phyloP scores from a whole-genome alignment of 2,113 vertebrate genomes.

The Pachypanchax playfairii region DNA sequence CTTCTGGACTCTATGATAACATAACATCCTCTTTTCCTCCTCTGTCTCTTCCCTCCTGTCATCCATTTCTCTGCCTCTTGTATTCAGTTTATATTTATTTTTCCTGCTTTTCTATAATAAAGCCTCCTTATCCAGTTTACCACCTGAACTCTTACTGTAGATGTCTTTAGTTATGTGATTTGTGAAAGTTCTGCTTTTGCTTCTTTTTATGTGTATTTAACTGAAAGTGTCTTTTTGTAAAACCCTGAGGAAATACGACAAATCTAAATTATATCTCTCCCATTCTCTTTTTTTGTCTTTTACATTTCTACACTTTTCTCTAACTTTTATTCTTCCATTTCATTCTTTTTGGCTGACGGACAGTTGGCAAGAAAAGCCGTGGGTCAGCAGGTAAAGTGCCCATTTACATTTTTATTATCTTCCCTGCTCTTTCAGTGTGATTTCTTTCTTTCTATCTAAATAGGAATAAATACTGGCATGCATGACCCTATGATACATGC shows the following conservation, averaged over 20 bases:
- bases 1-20: conserved; percentile 67
- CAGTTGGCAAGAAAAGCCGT: conserved; percentile 75
- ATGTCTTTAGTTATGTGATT: conserved; percentile 28
- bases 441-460: conserved; percentile 5
- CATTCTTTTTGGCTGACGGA: conserved; percentile 55
- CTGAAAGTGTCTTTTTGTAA: conserved; percentile 34
- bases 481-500: conserved; percentile 7
- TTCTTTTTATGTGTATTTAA: conserved; percentile 12
- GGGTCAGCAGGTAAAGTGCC: conserved; percentile 70
- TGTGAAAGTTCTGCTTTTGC: conserved; percentile 36
- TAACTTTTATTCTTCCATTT: conserved; percentile 34
- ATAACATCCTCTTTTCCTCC: conserved; percentile 22
- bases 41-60: conserved; percentile 27
- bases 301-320: conserved; percentile 17
- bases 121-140: conserved; percentile 16
- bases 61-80: conserved; percentile 38
- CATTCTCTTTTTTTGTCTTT: conserved; percentile 2
- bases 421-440: conserved; percentile 8
- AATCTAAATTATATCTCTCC: conserved; percentile 57
- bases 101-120: conserved; percentile 11
- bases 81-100: conserved; percentile 36
- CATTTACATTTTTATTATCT: conserved; percentile 58
- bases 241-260: conserved; percentile 23
- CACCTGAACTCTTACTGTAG: conserved; percentile 7
- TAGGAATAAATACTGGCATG: conserved; percentile 35